Evolutionary conservation across 1,140 invertebrate species (phyloP), one percentile per base, ranked within the genome.

Genomic region (Lutraria rhynchaena): DNA sequence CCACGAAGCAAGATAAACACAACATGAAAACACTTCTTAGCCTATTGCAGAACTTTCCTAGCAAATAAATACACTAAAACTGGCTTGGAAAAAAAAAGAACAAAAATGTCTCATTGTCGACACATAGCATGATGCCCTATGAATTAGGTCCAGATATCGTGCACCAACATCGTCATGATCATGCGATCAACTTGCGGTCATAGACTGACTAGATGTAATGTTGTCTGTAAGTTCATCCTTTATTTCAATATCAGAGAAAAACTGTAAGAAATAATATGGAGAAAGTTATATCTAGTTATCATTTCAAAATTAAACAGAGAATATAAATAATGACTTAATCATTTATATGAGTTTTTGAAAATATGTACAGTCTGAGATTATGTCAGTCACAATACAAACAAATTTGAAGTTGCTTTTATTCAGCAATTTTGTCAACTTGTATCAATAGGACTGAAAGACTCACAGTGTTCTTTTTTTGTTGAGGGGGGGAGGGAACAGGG

Each of bases 231-330:
- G 13, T 65, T 77, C 75, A 24, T 77, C 41, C 35, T 77, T 77
- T 27, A 77, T 57, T 53, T 77, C 75, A 27, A 77, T 67, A 53
- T 77, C 75, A 9, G 75, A 67, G 22, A 77, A 67, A 70, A 80
- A 70, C 75, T 61, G 82, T 63, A 65, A 83, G 46, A n/a, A 65
- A 4, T 67, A 67, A 69, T n/a, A 63, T 11, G n/a, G 15, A 49
- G 11, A 19, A 1, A 60, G 29, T 35, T 33, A 49, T 15, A n/a
- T n/a, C n/a, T n/a, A n/a, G n/a, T n/a, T n/a, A n/a, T n/a, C n/a
- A 27, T n/a, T 67, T 55, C 80, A 35, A 35, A 1, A 65, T 65
- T n/a, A 65, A 7, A 9, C 22, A 35, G 31, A 19, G 17, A 7
- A 5, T 35, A 31, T 60, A 60, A 7, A 33, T 11, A 57, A 57